Conservation (phyloP, 2,113 vertebrate genomes). For the Channa maculata region DNA sequence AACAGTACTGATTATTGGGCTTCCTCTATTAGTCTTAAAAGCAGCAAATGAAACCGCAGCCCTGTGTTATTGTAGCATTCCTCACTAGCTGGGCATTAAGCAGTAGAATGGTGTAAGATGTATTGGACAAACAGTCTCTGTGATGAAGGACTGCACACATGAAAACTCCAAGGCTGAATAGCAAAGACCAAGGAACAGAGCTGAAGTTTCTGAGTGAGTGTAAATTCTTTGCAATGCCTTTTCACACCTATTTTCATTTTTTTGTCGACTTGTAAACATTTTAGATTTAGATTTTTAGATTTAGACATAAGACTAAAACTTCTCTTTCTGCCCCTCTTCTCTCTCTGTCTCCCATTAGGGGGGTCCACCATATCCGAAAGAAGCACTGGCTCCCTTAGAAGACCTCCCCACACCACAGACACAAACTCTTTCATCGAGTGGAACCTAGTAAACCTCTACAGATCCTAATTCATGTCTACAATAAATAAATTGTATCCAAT, state of each 20-base stretch:
- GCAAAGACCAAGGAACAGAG: background rate
- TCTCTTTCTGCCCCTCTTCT: too few species aligned
- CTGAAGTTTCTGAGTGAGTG: background rate
- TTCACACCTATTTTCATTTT: background rate
- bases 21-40: constrained; percentile 35
- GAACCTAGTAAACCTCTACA: too few species aligned
- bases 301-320: too few species aligned
- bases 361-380: too few species aligned
- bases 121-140: constrained; percentile 66
- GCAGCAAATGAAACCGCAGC: constrained; percentile 43
- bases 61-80: constrained; percentile 52
- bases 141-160: constrained; percentile 13
- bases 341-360: too few species aligned
- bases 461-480: too few species aligned
- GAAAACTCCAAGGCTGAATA: constrained; percentile 7
- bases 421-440: too few species aligned
- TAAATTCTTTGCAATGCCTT: background rate
- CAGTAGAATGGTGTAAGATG: constrained; percentile 52
- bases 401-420: too few species aligned
- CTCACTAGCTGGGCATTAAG: constrained; percentile 50
- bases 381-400: too few species aligned
- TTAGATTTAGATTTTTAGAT: too few species aligned
- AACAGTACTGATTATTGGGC: background rate
- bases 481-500: too few species aligned
- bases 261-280: too few species aligned